phyloP scores from a whole-genome alignment of 2,113 vertebrate species.

The Orientallactaga bullata region DNA sequence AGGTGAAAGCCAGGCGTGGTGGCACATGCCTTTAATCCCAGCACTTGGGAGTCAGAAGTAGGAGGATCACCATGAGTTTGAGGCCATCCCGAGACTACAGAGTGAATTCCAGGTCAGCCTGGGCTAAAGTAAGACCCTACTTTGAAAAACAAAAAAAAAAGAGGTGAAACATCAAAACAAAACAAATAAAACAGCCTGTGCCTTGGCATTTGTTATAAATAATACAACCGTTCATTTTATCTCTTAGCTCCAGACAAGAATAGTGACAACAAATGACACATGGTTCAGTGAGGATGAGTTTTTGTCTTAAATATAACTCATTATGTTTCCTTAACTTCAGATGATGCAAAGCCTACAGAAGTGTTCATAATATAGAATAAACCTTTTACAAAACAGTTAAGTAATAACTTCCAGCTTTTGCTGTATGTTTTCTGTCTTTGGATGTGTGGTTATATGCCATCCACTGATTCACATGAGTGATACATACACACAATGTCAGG shows the following conservation, averaged over 20 bases:
- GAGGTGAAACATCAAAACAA: neutral
- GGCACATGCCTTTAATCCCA: too few species aligned
- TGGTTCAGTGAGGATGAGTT: neutral
- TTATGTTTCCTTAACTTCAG: neutral
- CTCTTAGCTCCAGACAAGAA: neutral
- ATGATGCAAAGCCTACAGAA: neutral
- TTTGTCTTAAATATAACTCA: neutral
- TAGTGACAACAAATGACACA: neutral
- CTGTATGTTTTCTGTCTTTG: neutral
- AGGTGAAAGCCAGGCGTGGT: too few species aligned
- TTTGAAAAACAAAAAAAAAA: too few species aligned
- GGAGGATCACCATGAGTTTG: too few species aligned
- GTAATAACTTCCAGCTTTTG: neutral
- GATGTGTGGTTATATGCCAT: too few species aligned
- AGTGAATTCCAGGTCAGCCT: too few species aligned
- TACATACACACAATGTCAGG: neutral
- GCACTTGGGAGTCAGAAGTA: too few species aligned
- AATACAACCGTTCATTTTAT: neutral
- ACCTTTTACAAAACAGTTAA: neutral
- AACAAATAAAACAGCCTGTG: neutral
- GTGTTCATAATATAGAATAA: neutral
- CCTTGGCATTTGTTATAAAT: neutral
- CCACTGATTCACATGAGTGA: neutral
- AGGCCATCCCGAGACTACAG: too few species aligned
- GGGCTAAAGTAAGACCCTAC: too few species aligned